These are phyloP conservation scores for Paradoxurus hermaphroditus DNA, from an alignment of 2,113 vertebrate species.

Conservation along the genomic window DNA sequence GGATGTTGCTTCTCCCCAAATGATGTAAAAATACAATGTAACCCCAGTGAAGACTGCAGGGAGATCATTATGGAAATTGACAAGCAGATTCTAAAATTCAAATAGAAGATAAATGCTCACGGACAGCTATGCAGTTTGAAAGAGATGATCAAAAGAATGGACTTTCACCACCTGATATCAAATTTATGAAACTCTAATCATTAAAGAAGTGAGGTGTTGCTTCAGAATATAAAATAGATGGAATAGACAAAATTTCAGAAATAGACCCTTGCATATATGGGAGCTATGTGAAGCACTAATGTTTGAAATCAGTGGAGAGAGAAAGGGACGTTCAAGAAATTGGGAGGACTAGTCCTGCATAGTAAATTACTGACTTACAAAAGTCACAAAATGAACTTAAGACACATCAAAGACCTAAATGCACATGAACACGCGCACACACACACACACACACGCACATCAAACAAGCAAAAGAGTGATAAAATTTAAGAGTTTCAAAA, in stretches of 20 bases:
- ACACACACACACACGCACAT: background rate
- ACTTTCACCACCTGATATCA: conserved; percentile 18
- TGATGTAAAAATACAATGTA: conserved; percentile 50
- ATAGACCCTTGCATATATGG: background rate
- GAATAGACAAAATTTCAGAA: background rate
- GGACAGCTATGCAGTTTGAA: background rate
- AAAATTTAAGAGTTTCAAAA: background rate
- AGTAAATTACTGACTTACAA: background rate
- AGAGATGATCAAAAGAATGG: conserved; percentile 14
- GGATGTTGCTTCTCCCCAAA: conserved; percentile 33
- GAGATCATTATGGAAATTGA: conserved; percentile 54
- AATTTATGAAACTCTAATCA: conserved; percentile 47
- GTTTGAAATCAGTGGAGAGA: background rate
- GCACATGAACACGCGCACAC: background rate
- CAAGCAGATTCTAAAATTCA: conserved; percentile 38
- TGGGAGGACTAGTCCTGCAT: background rate
- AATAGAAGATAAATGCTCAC: conserved; percentile 40
- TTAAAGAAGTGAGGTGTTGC: background rate
- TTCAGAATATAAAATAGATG: conserved; percentile 35
- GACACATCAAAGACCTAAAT: background rate
- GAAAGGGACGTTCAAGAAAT: background rate
- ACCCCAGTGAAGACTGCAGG: conserved; percentile 33
- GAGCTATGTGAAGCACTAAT: background rate
- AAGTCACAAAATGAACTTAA: background rate
- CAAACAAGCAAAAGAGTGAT: background rate